Base-by-base conservation (phyloP, 2,888 invertebrate species). In the Cheilosia variabilis region DNA sequence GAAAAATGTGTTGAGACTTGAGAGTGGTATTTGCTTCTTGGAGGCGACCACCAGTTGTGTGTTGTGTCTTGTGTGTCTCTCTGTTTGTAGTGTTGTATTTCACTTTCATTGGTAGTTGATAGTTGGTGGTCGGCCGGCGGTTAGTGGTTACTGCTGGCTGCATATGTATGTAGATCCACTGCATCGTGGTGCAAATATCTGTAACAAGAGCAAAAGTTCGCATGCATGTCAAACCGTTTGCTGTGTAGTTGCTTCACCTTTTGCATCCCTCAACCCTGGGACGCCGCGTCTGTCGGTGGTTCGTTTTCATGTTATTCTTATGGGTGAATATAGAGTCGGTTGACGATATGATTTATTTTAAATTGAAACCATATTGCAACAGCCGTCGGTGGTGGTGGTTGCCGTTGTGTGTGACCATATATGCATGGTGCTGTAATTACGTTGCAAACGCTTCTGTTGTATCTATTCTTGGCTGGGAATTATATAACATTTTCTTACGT, bases 121-220 rank as follows among this genome's bases (percentile, higher is more conserved):
- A n/a, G n/a, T n/a, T n/a, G 50, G 10, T 55, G 17, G 50, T 60
- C n/a, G 58, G 24, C 22, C n/a, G 58, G 24, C 22, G 52, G 68
- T 45, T 50, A 24, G 55, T 50, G 57, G 66, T 43, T 37, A 45
- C 27, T 31, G 58, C 22, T 60, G 50, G 34, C 53, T 66, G 34
- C 57, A 69, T 69, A 69, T 81, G 52, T 71, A 76, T 37, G 53
- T 55, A 55, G 47, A 31, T 31, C 7, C n/a, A 45, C 47, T 81
- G 76, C 55, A 75, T 22, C 34, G 45, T 66, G 81, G 45, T 66
- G 81, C 72, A 86, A 62, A 76, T 65, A 76, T 80, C 80, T 86
- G 71, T 86, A 86, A 80, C 80, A 60, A 86, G 84, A 86, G 84
- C 84, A 86, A 81, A 58, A 86, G 86, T 86, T 86, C 86, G 86